Evolutionary conservation across 2,113 vertebrate genomes (phyloP).

Genomic region (Tragulus kanchil): DNA sequence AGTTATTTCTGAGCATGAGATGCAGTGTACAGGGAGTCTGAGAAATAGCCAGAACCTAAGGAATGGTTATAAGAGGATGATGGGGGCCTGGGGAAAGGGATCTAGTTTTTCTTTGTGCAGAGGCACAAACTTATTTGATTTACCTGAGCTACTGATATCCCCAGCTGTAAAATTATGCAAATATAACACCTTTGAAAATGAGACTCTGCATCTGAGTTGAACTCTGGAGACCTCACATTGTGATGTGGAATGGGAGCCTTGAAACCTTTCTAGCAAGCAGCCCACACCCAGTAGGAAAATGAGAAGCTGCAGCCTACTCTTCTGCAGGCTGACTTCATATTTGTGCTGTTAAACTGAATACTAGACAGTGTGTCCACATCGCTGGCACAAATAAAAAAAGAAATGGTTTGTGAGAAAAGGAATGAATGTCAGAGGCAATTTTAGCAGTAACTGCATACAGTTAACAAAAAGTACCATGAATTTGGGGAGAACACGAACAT

Average conservation of each 20-base stretch:
- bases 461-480: conserved; percentile 31
- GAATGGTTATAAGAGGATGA: neutral
- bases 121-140: neutral
- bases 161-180: conserved; percentile 30
- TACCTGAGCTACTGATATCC: neutral
- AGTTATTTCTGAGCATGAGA: neutral
- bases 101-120: conserved; percentile 24
- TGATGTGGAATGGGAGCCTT: neutral
- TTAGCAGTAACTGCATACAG: neutral
- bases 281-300: neutral
- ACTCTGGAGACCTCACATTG: neutral
- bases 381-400: neutral
- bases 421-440: neutral
- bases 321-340: neutral
- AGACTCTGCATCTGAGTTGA: neutral
- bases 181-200: conserved; percentile 51
- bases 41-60: neutral
- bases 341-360: neutral
- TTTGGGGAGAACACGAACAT: neutral
- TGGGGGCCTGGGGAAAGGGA: neutral
- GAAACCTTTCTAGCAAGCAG: neutral
- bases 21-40: neutral
- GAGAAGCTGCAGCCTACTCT: neutral
- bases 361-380: too few species aligned
- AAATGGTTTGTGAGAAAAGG: neutral